These are phyloP conservation scores for Pyrrhia umbra DNA, from an alignment of 2,888 invertebrate species.

Conservation along the genomic window DNA sequence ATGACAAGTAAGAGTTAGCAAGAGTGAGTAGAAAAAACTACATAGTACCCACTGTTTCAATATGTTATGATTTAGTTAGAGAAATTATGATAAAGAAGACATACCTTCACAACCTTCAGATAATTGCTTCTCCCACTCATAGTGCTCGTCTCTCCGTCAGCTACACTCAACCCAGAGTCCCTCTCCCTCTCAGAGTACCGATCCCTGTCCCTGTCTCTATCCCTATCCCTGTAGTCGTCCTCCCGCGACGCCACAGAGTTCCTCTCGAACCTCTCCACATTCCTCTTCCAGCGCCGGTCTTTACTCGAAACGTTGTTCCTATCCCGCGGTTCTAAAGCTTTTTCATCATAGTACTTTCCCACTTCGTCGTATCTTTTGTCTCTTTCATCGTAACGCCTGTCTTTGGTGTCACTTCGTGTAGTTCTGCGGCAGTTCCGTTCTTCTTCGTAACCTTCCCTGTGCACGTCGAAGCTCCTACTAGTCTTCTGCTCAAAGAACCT, in stretches of 20 bases:
- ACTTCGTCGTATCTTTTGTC: conserved; percentile 70
- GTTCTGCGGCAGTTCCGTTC: conserved; percentile 71
- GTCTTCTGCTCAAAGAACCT: conserved; percentile 77
- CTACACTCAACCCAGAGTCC: conserved; percentile 84
- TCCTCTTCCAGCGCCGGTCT: conserved; percentile 71
- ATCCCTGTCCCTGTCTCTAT: conserved; percentile 75
- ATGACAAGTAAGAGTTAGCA: conserved; percentile 23
- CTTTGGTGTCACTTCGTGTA: conserved; percentile 77
- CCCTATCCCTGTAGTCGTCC: conserved; percentile 74
- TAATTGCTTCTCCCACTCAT: conserved; percentile 83
- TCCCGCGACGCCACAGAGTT: conserved; percentile 80
- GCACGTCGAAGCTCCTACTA: conserved; percentile 81
- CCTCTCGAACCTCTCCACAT: conserved; percentile 77
- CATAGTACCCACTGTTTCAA: background rate
- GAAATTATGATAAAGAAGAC: conserved; percentile 16
- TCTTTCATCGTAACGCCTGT: conserved; percentile 67
- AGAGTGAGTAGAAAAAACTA: background rate
- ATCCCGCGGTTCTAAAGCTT: conserved; percentile 64
- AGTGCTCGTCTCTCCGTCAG: conserved; percentile 83
- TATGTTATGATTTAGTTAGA: too few species aligned
- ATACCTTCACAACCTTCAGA: conserved; percentile 83
- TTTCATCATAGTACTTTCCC: conserved; percentile 74
- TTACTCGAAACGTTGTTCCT: conserved; percentile 61
- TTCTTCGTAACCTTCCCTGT: conserved; percentile 75
- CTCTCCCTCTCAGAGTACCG: conserved; percentile 81